Base-by-base conservation (phyloP, 2,888 invertebrate genomes). In the Callosobruchus maculatus region DNA sequence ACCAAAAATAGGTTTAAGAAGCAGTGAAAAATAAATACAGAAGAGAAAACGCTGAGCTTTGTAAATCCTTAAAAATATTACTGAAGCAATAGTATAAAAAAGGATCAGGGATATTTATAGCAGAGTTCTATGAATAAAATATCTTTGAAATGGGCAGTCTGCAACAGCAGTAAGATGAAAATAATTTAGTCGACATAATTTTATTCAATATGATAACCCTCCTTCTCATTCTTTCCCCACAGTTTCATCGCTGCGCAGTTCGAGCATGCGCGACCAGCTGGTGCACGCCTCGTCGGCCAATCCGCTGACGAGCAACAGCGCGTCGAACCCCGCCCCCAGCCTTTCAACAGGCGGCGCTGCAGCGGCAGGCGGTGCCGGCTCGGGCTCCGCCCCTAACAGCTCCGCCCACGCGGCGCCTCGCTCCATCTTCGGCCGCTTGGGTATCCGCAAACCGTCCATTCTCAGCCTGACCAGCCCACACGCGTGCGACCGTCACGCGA, bases 381-480 rank as follows among this genome's bases (percentile, higher is more conserved):
- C 71, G 4, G 67, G 88, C 78, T 83, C 83, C 81, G 85, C 87
- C 73, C 83, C 85, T 68, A 84, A 85, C 70, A 84, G 84, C 74
- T 86, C 87, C 71, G 86, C 86, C 80, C 87, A 87, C 85, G 89
- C 88, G 85, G 89, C 89, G 83, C 90, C 89, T 75, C 91, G 93
- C 83, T 92, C 93, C 83, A 91, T 94, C 86, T 92, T 95, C 88
- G 93, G 93, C 89, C 92, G 94, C 89, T 91, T 94, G 90, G 94
- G 94, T 91, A 93, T 94, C 89, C 93, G 94, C 90, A 95, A 94
- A 92, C 93, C 94, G 89, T 94, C 94, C 88, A 92, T 94, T 89
- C 90, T 94, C 89, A 93, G 93, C 89, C 92, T 93, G 89, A 92
- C 93, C 91, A 90, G 92, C 88, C 89, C 90, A 89, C 87, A 88